These are phyloP conservation scores for Hydrophis major DNA, from an alignment of 2,797 vertebrate genomes.

Conservation along the genomic window DNA sequence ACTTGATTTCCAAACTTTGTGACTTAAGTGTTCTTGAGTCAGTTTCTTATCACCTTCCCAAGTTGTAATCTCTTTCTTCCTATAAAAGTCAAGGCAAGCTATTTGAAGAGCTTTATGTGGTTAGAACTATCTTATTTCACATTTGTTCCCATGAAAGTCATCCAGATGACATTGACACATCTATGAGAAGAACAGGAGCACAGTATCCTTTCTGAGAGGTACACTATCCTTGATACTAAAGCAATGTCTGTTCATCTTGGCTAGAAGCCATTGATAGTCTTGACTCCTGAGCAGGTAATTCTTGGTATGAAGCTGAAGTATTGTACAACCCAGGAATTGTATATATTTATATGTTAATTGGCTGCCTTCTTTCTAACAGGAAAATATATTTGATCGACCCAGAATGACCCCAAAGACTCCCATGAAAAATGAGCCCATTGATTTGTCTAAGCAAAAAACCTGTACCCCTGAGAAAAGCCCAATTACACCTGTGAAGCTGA, in stretches of 20 bases:
- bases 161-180: background rate
- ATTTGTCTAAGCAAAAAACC: slow-evolving; percentile 72
- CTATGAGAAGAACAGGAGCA: background rate
- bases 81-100: no score
- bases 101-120: background rate
- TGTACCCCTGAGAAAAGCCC: slow-evolving; percentile 76
- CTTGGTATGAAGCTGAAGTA: background rate
- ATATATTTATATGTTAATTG: slow-evolving; percentile 32
- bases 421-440: slow-evolving; percentile 76
- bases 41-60: no score
- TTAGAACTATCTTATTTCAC: background rate
- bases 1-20: no score
- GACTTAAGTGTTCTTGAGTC: no score
- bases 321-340: background rate
- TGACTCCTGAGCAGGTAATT: background rate
- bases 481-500: slow-evolving; percentile 85
- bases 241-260: background rate
- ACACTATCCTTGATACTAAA: background rate
- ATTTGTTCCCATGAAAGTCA: background rate
- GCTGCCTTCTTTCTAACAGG: slow-evolving; percentile 69
- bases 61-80: no score
- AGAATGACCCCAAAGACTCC: slow-evolving; percentile 80
- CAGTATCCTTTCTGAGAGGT: background rate
- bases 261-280: background rate
- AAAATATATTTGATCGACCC: slow-evolving; percentile 89